Evolutionary conservation across 2,888 invertebrate genomes (phyloP), one percentile per base, ranked within the genome.

Genomic region (Pseudococcus longispinus): DNA sequence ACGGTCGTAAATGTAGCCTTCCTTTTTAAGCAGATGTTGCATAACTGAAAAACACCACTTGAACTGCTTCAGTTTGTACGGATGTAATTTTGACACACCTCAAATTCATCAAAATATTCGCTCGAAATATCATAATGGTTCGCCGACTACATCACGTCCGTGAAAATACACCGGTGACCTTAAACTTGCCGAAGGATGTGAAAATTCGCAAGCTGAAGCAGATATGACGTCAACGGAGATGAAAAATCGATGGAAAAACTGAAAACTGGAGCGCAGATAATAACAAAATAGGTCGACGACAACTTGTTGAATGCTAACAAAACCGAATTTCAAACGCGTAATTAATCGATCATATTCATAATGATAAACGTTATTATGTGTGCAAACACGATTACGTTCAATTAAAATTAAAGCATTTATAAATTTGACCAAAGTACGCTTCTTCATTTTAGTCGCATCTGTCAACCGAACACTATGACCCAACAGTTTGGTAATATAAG

Each of bases 291-390:
- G 77, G 77, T 80, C 77, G 29, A 11, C 23, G 23, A 42, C 20
- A 42, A 42, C 77, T 80, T 80, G 77, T 80, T 80, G 77, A 37
- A 80, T 80, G 42, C 77, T 42, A 80, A 80, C 42, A 80, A 77
- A 80, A 18, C 77, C 77, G 77, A 80, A 80, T 42, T 29, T 29
- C 23, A 5, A 4, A 42, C 42, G 20, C 42, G 9, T 42, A 42
- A 80, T 42, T 80, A 80, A 77, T 77, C 37, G 77, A 77, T 32
- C 55, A 26, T 80, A 80, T 15, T 42, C 11, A 74, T 29, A 70
- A 70, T 32, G 70, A 70, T 29, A 29, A 77, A 74, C n/a, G 13
- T 46, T 46, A 13, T 46, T n/a, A 51, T 11, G 60, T 23, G 60
- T 23, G 20, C 3, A 23, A 60, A 60, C 20, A 60, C 23, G 60